These are phyloP conservation scores for Pelecanus crispus DNA, from an alignment of 2,113 vertebrate species.

Conservation along the genomic window DNA sequence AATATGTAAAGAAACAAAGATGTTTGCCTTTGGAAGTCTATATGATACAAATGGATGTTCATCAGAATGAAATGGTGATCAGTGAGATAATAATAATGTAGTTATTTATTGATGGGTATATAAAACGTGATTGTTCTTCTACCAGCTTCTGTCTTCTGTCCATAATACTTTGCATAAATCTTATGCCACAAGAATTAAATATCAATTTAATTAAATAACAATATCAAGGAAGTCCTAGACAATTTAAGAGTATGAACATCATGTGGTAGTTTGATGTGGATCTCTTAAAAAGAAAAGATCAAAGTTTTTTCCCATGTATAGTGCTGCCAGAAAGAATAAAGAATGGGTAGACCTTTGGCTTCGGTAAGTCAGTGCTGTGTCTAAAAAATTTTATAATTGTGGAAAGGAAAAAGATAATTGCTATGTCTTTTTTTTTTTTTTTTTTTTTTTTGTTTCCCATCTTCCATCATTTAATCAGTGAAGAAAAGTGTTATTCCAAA, in stretches of 20 bases:
- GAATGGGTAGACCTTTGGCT: neutral
- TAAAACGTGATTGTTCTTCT: neutral
- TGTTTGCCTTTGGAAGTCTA: neutral
- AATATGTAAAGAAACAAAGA: neutral
- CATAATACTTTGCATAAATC: neutral
- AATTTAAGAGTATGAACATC: neutral
- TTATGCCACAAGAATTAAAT: neutral
- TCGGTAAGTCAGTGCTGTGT: neutral
- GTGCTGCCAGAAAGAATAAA: neutral
- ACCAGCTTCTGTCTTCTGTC: neutral
- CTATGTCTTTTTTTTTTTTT: neutral
- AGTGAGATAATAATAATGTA: neutral
- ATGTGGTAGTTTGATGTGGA: neutral
- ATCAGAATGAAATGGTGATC: neutral
- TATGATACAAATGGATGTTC: accelerated
- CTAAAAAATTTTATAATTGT: neutral
- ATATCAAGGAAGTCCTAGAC: neutral
- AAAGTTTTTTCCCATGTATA: neutral
- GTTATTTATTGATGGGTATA: neutral
- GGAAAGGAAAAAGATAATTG: neutral
- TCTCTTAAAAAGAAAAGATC: neutral
- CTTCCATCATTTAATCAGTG: neutral
- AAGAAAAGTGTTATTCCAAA: neutral
- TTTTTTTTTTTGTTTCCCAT: neutral
- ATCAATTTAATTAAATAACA: neutral